phyloP scores from a whole-genome alignment of 2,113 vertebrate species.

The Quiscalus mexicanus region DNA sequence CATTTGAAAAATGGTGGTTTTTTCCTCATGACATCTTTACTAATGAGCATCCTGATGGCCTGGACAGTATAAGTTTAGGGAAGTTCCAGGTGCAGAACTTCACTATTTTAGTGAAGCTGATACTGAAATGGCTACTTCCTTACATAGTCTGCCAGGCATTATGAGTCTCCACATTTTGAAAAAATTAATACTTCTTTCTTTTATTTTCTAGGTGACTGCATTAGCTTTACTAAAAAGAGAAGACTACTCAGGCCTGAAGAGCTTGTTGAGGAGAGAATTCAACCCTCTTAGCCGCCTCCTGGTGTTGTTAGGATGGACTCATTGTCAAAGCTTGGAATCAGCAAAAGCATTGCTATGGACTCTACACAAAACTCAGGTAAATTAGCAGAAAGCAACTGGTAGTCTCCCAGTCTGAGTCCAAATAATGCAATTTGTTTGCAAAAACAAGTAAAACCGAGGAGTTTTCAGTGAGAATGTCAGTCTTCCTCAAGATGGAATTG shows the following conservation, averaged over 20 bases:
- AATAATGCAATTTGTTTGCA: not conserved
- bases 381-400: not conserved
- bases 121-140: not conserved
- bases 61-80: not conserved
- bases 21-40: not conserved
- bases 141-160: not conserved
- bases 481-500: not conserved
- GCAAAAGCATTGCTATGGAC: conserved; percentile 84
- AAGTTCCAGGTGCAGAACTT: not conserved
- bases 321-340: conserved; percentile 86
- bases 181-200: not conserved
- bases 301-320: conserved; percentile 91
- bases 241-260: conserved; percentile 82
- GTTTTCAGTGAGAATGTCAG: not conserved
- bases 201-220: conserved; percentile 84
- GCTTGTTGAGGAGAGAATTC: conserved; percentile 86
- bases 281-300: conserved; percentile 88
- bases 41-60: not conserved
- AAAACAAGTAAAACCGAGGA: not conserved
- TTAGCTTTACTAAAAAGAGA: conserved; percentile 89
- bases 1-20: not conserved
- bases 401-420: not conserved
- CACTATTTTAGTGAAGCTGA: not conserved
- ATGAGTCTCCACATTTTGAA: not conserved
- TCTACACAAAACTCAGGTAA: conserved; percentile 87